These are phyloP conservation scores for Halichoeres trimaculatus DNA, from an alignment of 2,113 vertebrate species.

Conservation along the genomic window DNA sequence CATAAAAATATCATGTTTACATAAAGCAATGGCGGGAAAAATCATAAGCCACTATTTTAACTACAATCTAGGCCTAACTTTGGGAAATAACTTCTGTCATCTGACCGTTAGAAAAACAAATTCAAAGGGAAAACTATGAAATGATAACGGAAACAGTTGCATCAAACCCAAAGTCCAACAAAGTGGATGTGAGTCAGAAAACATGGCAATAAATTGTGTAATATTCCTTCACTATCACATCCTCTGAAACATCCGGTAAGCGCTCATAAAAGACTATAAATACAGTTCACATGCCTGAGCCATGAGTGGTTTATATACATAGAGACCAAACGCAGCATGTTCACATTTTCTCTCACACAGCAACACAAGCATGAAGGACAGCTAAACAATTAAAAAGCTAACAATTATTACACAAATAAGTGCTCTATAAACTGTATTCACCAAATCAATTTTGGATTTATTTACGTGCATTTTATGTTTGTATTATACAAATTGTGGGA, in stretches of 20 bases:
- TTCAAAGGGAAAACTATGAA: neutral
- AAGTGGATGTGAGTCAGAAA: slow-evolving; percentile 7
- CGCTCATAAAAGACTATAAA: neutral
- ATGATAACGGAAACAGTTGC: slow-evolving; percentile 5
- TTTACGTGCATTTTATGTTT: no score
- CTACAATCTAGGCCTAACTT: neutral
- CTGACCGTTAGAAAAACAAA: neutral
- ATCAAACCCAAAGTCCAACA: slow-evolving; percentile 14
- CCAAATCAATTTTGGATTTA: no score
- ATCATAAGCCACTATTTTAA: no score
- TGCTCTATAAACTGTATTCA: no score
- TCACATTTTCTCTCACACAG: neutral
- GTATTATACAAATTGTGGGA: no score
- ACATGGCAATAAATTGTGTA: slow-evolving; percentile 7
- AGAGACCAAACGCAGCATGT: neutral
- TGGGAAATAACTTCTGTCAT: neutral
- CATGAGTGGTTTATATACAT: neutral
- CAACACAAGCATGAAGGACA: neutral
- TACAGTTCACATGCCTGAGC: neutral
- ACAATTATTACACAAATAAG: neutral
- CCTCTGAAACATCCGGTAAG: neutral
- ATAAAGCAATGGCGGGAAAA: no score
- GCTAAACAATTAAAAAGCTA: neutral
- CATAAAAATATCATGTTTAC: neutral
- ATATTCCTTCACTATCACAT: slow-evolving; percentile 9